Base-by-base conservation (phyloP, 2,113 vertebrate genomes). In the Forbesichthys papilliferus region DNA sequence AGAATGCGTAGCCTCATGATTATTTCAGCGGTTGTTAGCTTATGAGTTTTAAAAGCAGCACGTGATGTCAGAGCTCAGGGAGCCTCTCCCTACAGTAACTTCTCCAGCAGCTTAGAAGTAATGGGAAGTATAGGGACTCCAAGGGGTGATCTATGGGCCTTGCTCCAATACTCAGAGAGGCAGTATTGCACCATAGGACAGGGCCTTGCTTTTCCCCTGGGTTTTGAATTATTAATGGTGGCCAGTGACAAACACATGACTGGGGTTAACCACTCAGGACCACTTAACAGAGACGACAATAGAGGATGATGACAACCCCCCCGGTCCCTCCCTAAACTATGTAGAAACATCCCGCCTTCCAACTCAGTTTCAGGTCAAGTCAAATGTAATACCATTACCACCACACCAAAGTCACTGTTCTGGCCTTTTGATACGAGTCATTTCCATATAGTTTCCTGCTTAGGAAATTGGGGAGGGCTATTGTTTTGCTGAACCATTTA, bases 11-110 rank as follows among this genome's bases (percentile, higher is more conserved):
- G 81, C 61, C 64, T 75, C 67, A 83, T 80, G 47, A 81, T 78
- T 74, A 77, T 85, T 87, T 84, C 61, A 86, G 9, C n/a, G 83
- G 61, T 70, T 63, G 58, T 72, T 58, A 74, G 73, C 55, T 74
- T 68, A 16, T 48, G 52, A 73, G 73, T 74, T 76, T 42, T 42
- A 73, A 80, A 85, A 76, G 70, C 54, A 69, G 75, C 58, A 20
- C 63, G 59, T 20, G 1, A 27, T 9, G 34, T 61, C 62, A 36
- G 56, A 33, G 54, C 46, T 6, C 36, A 56, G 48, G 12, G 51
- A 69, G 8, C 12, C 27, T 34, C 52, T 70, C 68, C 56, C 59
- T 47, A 64, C 20, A 60, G 36, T 42, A 42, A 4, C 63, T 27
- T 55, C 60, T 73, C 68, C 73, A 75, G 64, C 48, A 72, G 61